Percentiles rank a stretch among this genome's conserved stretches.
Evolutionary conservation across 2,797 vertebrate genomes (phyloP).

Genomic region (Valencia hispanica): DNA sequence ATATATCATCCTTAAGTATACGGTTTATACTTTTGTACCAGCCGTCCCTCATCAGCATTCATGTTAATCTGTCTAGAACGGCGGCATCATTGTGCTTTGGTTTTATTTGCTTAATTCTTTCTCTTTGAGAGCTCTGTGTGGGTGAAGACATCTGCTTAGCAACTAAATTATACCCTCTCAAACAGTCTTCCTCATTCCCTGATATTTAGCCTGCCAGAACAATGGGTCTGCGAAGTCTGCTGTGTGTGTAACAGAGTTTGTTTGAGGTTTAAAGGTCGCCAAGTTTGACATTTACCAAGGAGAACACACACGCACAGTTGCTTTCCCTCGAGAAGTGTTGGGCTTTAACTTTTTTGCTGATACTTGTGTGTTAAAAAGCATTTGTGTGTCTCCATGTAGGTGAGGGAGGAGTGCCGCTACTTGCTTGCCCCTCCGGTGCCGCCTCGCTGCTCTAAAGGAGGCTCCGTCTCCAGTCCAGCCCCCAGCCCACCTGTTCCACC

Average conservation of each 20-base stretch:
- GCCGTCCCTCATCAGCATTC: neutral
- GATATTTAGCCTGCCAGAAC: slow-evolving; percentile 71
- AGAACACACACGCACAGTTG: slow-evolving; percentile 14
- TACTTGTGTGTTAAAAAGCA: slow-evolving; percentile 29
- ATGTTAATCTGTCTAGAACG: slow-evolving; percentile 6
- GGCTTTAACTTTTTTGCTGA: slow-evolving; percentile 29
- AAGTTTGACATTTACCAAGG: slow-evolving; percentile 71
- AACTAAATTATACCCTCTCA: slow-evolving; percentile 71
- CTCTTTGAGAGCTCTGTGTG: slow-evolving; percentile 37
- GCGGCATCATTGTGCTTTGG: slow-evolving; percentile 27
- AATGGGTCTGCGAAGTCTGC: slow-evolving; percentile 9
- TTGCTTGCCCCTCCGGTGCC: slow-evolving; percentile 94
- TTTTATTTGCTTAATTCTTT: slow-evolving; percentile 38
- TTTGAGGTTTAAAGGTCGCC: slow-evolving; percentile 71
- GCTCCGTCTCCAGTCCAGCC: slow-evolving; percentile 72
- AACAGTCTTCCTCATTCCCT: slow-evolving; percentile 54
- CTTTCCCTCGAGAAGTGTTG: slow-evolving; percentile 36
- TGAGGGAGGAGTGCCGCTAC: slow-evolving; percentile 96
- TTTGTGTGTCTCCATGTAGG: slow-evolving; percentile 76
- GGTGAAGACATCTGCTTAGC: slow-evolving; percentile 49
- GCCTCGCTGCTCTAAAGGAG: slow-evolving; percentile 85
- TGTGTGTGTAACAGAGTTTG: slow-evolving; percentile 50
- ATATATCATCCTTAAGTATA: neutral
- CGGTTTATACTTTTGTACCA: neutral
- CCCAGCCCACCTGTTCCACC: slow-evolving; percentile 88